Conservation (phyloP, 1,140 invertebrate species). For the Aphelinus certus region DNA sequence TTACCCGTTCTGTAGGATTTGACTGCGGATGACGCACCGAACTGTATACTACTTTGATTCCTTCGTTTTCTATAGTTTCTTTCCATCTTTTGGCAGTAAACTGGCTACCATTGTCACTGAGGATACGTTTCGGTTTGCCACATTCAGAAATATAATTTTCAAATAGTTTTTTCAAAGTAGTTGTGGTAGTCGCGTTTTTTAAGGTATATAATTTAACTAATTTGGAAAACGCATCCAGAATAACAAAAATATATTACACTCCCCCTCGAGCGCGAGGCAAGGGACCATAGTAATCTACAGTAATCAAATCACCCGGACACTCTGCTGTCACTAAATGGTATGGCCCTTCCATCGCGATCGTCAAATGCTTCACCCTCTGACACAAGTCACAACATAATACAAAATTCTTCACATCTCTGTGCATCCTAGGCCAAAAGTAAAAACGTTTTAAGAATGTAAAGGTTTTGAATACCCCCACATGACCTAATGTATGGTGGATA, state of each 20-base stretch:
- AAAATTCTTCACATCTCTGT: too few relatives aligned
- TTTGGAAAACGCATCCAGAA: constrained; percentile 15
- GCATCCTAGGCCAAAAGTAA: too few relatives aligned
- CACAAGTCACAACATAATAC: background rate
- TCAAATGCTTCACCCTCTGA: background rate
- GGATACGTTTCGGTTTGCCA: constrained; percentile 1
- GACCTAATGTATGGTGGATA: background rate
- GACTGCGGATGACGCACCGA: constrained; percentile 26
- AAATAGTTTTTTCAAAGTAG: background rate
- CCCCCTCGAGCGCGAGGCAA: constrained; percentile 11
- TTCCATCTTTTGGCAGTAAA: constrained; percentile 17
- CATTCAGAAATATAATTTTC: background rate
- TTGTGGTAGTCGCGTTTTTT: constrained; percentile 13
- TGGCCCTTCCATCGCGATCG: background rate
- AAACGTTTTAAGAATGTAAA: too few relatives aligned
- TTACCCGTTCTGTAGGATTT: constrained; percentile 21
- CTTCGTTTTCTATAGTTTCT: background rate
- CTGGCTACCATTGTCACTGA: constrained; percentile 19
- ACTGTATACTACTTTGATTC: constrained; percentile 1
- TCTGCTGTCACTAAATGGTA: background rate
- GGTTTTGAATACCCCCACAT: background rate
- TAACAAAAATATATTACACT: constrained; percentile 15
- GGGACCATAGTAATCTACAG: constrained; percentile 18
- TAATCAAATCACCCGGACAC: constrained; percentile 1
- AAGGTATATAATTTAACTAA: constrained; percentile 7